phyloP scores from a whole-genome alignment of 2,888 invertebrate genomes.

The Papilio protenor region DNA sequence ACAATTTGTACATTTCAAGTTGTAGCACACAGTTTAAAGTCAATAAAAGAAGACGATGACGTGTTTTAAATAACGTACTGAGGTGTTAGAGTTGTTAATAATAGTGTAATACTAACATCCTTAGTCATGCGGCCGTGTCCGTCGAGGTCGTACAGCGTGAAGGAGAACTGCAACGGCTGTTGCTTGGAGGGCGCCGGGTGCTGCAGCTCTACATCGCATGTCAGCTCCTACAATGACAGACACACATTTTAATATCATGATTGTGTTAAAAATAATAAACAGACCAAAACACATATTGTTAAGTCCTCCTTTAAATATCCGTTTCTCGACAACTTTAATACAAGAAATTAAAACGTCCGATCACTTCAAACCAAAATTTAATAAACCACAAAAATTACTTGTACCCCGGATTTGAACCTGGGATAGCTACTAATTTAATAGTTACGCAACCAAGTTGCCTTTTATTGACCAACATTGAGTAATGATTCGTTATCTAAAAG shows the following conservation, averaged over 20 bases:
- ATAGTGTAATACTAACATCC: conserved; percentile 86
- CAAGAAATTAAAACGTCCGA: neutral
- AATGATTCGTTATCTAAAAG: conserved; percentile 23
- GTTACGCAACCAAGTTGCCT: neutral
- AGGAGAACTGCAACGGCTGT: conserved; percentile 90
- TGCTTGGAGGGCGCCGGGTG: conserved; percentile 90
- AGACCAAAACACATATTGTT: neutral
- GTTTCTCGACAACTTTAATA: no score
- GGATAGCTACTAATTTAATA: neutral
- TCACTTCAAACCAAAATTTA: neutral
- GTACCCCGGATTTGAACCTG: neutral
- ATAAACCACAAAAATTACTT: neutral
- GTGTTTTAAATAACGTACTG: conserved; percentile 15
- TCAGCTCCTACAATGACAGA: conserved; percentile 87
- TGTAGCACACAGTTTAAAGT: neutral
- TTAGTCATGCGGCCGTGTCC: conserved; percentile 97
- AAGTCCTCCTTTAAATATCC: no score
- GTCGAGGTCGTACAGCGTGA: conserved; percentile 95
- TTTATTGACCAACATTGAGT: conserved; percentile 27
- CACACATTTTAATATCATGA: neutral
- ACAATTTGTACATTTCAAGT: neutral
- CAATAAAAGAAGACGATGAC: conserved; percentile 10
- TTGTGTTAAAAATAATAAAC: neutral
- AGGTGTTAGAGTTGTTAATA: neutral
- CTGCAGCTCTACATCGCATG: conserved; percentile 94